Evolutionary conservation across 2,113 vertebrate species (phyloP).

Genomic region (Dryoscopus gambensis): DNA sequence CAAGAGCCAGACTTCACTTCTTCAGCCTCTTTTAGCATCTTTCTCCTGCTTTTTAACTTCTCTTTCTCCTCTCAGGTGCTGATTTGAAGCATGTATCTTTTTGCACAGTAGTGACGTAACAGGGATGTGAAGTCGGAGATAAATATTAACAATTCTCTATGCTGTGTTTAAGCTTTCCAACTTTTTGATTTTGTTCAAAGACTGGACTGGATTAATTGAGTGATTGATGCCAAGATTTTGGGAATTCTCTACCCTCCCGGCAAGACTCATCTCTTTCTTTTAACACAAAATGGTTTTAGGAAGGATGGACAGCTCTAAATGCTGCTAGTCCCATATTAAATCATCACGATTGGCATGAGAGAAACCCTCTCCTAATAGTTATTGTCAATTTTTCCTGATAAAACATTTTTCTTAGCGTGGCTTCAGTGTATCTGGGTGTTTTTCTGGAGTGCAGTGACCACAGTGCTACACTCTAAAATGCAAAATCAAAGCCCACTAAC

Average conservation of each 20-base stretch:
- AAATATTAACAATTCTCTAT: constrained; percentile 17
- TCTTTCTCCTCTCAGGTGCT: background rate
- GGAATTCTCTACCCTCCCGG: background rate
- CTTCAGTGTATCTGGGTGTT: background rate
- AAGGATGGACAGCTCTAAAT: background rate
- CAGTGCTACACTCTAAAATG: background rate
- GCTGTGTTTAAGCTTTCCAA: background rate
- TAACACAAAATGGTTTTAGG: background rate
- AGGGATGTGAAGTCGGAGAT: background rate
- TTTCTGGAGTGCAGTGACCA: background rate
- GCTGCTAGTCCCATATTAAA: background rate
- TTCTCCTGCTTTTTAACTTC: background rate
- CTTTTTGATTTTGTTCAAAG: background rate
- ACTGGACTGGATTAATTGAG: background rate
- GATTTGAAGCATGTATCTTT: constrained; percentile 21
- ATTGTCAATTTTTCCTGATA: background rate
- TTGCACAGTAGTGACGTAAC: background rate
- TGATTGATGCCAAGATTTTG: background rate
- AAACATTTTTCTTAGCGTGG: background rate
- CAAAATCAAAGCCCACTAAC: background rate
- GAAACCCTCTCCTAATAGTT: background rate
- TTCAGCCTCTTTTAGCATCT: background rate
- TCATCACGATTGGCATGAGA: background rate
- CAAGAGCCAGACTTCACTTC: background rate
- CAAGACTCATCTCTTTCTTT: background rate